Evolutionary conservation across 2,113 vertebrate genomes (phyloP).

Genomic region (Cercocebus atys): DNA sequence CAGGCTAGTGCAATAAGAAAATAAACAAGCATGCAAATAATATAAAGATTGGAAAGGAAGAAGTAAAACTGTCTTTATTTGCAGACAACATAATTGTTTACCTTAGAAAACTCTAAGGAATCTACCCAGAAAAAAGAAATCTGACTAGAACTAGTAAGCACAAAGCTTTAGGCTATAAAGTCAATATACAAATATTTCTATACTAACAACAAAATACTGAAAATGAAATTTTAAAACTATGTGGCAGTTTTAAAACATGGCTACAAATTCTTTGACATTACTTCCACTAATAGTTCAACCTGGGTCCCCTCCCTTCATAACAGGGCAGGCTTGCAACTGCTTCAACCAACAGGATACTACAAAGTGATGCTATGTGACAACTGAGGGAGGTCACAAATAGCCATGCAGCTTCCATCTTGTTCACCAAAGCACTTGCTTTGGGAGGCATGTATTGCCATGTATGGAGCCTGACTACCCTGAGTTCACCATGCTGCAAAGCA

Average conservation of each 20-base stretch:
- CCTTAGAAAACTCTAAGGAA: not conserved
- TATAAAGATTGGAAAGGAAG: not conserved
- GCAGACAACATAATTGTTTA: not conserved
- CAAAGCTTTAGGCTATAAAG: not conserved
- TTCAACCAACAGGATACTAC: not conserved
- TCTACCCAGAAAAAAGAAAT: not conserved
- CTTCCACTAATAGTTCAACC: not conserved
- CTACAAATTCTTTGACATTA: not conserved
- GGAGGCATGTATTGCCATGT: not conserved
- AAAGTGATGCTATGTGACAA: not conserved
- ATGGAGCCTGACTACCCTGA: not conserved
- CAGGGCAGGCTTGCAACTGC: not conserved
- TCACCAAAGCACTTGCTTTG: not conserved
- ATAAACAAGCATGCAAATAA: not conserved
- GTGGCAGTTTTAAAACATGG: not conserved
- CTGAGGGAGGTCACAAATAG: not conserved
- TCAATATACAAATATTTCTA: not conserved
- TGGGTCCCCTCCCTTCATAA: not conserved
- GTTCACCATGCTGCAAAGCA: not conserved
- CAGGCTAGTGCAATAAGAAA: not conserved
- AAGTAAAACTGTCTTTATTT: slow-evolving; percentile 19
- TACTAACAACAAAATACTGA: not conserved
- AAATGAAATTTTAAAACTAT: not conserved
- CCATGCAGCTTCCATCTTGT: not conserved
- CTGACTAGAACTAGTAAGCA: not conserved